Conservation (phyloP, 1,140 invertebrate species). For the Microplitis mediator region DNA sequence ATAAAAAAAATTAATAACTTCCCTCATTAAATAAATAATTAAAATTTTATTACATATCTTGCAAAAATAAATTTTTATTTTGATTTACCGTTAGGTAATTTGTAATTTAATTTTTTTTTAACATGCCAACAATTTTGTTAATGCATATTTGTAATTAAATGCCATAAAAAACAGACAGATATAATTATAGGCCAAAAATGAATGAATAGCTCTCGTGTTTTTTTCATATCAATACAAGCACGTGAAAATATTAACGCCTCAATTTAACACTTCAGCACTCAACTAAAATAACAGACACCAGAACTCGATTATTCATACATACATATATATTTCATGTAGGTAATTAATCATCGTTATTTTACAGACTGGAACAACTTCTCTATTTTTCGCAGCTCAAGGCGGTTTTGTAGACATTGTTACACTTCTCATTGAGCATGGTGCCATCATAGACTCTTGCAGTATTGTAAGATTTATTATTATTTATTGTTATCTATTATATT, state of each 20-base stretch:
- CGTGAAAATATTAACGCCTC: background rate
- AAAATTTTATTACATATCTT: no score
- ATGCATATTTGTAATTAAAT: no score
- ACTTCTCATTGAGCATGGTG: slow-evolving; percentile 77
- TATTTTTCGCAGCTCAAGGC: slow-evolving; percentile 91
- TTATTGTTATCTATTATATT: background rate
- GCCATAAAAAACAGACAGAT: no score
- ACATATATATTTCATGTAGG: background rate
- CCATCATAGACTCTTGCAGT: slow-evolving; percentile 79
- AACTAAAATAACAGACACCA: background rate
- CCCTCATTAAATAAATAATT: no score
- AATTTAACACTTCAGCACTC: slow-evolving; percentile 10
- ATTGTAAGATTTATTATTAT: slow-evolving; percentile 66
- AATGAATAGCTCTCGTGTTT: background rate
- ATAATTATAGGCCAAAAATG: background rate
- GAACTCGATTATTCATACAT: background rate
- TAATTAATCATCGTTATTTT: slow-evolving; percentile 34
- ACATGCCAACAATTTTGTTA: no score
- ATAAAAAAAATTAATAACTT: no score
- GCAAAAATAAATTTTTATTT: no score
- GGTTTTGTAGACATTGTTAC: slow-evolving; percentile 84
- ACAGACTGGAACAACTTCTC: slow-evolving; percentile 87
- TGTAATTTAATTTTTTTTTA: no score
- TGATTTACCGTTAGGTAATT: no score
- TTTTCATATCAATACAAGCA: background rate